phyloP scores from a whole-genome alignment of 2,113 vertebrate genomes.

The Nothocercus nigrocapillus region DNA sequence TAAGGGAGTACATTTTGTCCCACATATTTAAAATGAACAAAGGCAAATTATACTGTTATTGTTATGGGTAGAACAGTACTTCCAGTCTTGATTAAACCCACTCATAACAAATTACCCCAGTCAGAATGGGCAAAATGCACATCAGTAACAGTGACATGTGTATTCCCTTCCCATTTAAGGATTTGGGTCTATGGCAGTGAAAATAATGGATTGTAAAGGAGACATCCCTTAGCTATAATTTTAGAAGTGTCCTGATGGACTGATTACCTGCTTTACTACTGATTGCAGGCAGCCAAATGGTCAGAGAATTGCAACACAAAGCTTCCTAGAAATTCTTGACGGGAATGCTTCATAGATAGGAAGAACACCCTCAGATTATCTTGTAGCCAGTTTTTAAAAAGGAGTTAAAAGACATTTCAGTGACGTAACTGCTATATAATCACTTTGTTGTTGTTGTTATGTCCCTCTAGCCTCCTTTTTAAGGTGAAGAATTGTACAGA shows the following conservation, averaged over 20 bases:
- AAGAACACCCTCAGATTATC: background rate
- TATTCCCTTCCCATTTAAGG: background rate
- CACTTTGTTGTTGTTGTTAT: background rate
- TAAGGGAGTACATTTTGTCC: conserved; percentile 12
- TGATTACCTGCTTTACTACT: background rate
- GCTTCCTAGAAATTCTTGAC: background rate
- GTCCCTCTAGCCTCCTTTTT: background rate
- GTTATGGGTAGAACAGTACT: background rate
- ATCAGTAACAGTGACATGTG: background rate
- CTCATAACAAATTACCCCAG: background rate
- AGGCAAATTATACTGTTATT: background rate
- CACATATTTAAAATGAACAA: background rate
- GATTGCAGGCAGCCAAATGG: background rate
- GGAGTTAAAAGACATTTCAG: background rate
- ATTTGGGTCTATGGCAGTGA: background rate
- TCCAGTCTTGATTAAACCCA: background rate
- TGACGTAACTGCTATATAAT: background rate
- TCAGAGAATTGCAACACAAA: background rate
- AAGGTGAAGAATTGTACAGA: background rate
- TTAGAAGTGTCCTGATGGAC: background rate
- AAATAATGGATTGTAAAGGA: background rate
- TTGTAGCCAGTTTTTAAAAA: background rate
- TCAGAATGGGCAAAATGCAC: background rate
- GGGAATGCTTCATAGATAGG: background rate
- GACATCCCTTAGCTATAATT: background rate